Percentiles rank a stretch among this genome's conserved stretches.
Evolutionary conservation across 2,888 invertebrate species (phyloP).

Genomic region (Colletes collaris): DNA sequence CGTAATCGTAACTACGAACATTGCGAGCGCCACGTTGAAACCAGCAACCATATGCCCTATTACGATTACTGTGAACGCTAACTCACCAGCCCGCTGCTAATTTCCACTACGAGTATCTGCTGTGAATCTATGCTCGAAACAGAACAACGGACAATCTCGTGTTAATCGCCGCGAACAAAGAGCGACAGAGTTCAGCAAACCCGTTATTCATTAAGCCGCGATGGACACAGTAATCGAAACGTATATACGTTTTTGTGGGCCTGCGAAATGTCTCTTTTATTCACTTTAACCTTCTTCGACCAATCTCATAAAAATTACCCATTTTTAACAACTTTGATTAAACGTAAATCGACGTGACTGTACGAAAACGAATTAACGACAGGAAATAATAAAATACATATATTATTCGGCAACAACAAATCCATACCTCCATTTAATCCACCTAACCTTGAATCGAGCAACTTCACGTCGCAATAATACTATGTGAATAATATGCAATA

Average conservation of each 20-base stretch:
- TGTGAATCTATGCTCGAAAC: not conserved
- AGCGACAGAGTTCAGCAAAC: not conserved
- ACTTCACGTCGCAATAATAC: slow-evolving; percentile 27
- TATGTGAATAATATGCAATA: slow-evolving; percentile 39
- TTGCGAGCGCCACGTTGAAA: not conserved
- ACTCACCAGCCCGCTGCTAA: too few relatives aligned
- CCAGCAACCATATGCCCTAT: slow-evolving; percentile 22
- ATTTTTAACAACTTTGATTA: not conserved
- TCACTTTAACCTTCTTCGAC: too few relatives aligned
- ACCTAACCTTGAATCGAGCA: slow-evolving; percentile 66
- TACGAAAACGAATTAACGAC: too few relatives aligned
- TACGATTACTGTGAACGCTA: not conserved
- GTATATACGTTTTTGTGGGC: not conserved
- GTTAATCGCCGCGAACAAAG: not conserved
- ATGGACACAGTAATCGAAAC: not conserved
- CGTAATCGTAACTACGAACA: not conserved
- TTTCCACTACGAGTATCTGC: not conserved
- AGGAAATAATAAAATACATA: slow-evolving; percentile 8
- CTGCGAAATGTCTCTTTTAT: too few relatives aligned
- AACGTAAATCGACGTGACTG: too few relatives aligned
- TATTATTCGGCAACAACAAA: slow-evolving; percentile 34
- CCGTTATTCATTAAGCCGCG: not conserved
- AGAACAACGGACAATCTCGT: not conserved
- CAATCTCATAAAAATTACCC: too few relatives aligned
- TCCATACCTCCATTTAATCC: slow-evolving; percentile 61